Conservation (phyloP, 2,113 vertebrate genomes). For the Antechinus flavipes region DNA sequence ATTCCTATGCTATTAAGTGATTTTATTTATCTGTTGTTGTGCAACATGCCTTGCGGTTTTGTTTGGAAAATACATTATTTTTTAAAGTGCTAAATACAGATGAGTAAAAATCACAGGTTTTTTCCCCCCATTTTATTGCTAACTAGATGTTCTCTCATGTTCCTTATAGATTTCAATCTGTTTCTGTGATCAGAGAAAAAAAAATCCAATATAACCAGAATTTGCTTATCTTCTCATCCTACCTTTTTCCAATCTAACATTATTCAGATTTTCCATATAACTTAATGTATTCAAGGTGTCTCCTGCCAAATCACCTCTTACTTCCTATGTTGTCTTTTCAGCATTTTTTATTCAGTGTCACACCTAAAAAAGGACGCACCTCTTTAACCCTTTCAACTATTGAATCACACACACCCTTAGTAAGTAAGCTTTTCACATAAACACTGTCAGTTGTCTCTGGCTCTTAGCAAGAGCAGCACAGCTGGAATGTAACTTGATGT, state of each 20-base stretch:
- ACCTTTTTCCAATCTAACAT: background rate
- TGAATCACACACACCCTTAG: conserved; percentile 77
- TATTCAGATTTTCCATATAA: conserved; percentile 65
- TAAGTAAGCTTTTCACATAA: conserved; percentile 74
- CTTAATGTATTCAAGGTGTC: conserved; percentile 67
- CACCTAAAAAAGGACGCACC: conserved; percentile 77
- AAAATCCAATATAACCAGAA: conserved; percentile 22
- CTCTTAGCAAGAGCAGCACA: background rate
- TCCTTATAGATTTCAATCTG: background rate
- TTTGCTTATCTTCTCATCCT: background rate
- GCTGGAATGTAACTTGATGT: conserved; percentile 8
- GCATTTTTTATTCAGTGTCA: conserved; percentile 75
- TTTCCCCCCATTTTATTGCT: background rate
- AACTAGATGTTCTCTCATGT: background rate
- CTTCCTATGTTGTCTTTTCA: conserved; percentile 74
- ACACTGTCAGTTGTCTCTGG: conserved; percentile 65
- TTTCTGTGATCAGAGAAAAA: background rate
- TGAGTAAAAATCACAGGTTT: background rate
- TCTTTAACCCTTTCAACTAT: conserved; percentile 80
- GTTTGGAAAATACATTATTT: background rate
- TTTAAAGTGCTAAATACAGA: background rate
- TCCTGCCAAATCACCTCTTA: conserved; percentile 69
- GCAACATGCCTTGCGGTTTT: conserved; percentile 40
- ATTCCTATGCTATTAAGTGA: background rate
- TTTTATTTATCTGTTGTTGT: background rate